A percentile compares a stretch with the other conserved stretches of the same genome.
Conservation (phyloP, 2,113 vertebrate genomes). For the Nycticorax nycticorax region DNA sequence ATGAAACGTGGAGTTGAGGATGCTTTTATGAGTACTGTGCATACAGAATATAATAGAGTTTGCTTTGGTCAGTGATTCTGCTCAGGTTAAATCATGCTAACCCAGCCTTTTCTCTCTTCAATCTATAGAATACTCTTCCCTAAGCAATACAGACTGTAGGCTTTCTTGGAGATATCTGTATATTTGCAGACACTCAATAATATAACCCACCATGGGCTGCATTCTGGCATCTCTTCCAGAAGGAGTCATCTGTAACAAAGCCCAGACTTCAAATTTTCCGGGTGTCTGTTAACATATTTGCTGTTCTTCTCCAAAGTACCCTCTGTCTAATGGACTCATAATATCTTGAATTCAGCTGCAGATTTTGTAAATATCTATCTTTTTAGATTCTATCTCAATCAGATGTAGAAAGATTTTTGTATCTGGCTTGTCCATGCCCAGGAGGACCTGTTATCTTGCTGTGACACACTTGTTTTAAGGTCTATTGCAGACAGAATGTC, state of each 20-base stretch:
- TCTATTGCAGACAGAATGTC: slow-evolving; percentile 10
- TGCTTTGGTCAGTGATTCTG: neutral
- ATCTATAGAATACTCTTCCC: neutral
- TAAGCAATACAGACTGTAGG: neutral
- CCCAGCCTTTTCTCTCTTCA: neutral
- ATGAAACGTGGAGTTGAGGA: neutral
- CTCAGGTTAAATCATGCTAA: neutral
- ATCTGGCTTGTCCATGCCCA: neutral
- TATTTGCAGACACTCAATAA: neutral
- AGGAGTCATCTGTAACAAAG: neutral
- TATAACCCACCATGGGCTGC: neutral
- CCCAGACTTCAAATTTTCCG: neutral
- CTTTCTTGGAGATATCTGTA: neutral
- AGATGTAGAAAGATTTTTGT: neutral
- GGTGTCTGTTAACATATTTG: neutral
- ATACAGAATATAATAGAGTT: neutral
- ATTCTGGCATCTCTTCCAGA: neutral
- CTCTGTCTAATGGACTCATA: neutral
- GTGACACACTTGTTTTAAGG: neutral
- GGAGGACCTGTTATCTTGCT: neutral
- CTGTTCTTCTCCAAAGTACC: neutral
- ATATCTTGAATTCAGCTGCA: neutral
- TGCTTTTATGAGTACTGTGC: neutral
- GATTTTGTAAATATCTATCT: neutral
- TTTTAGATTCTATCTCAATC: neutral